A percentile compares a stretch with the other conserved stretches of the same genome.
These are phyloP conservation scores for Scaptodrosophila latifasciaeformis DNA, from an alignment of 2,888 invertebrate species.

Conservation along the genomic window DNA sequence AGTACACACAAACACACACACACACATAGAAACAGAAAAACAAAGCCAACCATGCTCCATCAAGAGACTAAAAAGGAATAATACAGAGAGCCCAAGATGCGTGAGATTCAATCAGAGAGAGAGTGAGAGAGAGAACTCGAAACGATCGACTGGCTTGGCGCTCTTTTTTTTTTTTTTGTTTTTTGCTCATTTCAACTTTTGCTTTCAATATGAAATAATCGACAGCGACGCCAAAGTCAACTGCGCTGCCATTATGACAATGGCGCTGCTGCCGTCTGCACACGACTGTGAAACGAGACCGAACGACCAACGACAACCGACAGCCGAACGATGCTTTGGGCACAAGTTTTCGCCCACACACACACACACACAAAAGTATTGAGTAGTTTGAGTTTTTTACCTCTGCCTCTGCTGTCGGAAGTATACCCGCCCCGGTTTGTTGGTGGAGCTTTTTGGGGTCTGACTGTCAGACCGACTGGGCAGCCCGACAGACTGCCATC, in stretches of 20 bases:
- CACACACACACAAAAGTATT: too few relatives aligned
- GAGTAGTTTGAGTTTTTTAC: too few relatives aligned
- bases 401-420: conserved; percentile 5
- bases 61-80: background rate
- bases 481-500: conserved; percentile 32
- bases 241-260: conserved; percentile 15
- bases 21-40: conserved; percentile 14
- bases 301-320: conserved; percentile 21
- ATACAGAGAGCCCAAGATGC: too few relatives aligned
- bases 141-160: background rate
- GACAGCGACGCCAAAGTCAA: conserved; percentile 23
- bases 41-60: too few relatives aligned
- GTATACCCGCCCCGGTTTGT: conserved; percentile 15
- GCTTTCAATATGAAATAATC: conserved; percentile 75
- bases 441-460: conserved; percentile 72
- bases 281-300: conserved; percentile 36
- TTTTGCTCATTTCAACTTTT: conserved; percentile 63
- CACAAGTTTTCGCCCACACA: conserved; percentile 65
- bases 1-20: conserved; percentile 39
- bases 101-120: too few relatives aligned
- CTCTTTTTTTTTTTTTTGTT: background rate
- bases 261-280: conserved; percentile 8
- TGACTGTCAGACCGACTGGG: conserved; percentile 72
- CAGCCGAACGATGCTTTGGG: too few relatives aligned
- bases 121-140: conserved; percentile 15